A percentile compares a stretch with the other conserved stretches of the same genome.
Conservation (phyloP, 1,140 invertebrate species). For the Bombus sylvicola region DNA sequence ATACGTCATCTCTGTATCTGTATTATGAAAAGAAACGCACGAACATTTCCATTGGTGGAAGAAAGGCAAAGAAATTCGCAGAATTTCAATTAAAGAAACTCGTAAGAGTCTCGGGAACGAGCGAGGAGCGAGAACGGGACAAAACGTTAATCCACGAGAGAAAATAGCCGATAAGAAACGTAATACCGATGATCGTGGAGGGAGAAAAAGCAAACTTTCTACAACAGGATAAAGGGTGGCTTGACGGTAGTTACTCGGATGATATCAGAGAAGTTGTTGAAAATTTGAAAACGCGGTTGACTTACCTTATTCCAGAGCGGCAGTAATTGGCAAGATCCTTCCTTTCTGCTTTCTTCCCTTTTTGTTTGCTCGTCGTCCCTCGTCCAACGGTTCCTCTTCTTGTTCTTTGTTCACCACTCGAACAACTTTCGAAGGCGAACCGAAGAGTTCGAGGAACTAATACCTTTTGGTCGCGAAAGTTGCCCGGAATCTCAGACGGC, state of each 20-base stretch:
- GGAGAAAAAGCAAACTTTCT: not conserved
- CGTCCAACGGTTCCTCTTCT: conserved; percentile 29
- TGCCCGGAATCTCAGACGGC: conserved; percentile 16
- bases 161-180: not conserved
- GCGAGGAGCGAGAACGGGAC: not conserved
- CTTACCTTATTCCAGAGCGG: conserved; percentile 52
- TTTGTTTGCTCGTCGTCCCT: conserved; percentile 39
- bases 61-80: not conserved
- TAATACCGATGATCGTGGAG: not conserved
- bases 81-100: conserved; percentile 10
- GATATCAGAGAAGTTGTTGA: not conserved
- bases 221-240: not conserved
- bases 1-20: no score
- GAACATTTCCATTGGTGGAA: no score
- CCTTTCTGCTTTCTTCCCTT: conserved; percentile 48
- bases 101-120: not conserved
- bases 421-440: conserved; percentile 20
- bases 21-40: not conserved
- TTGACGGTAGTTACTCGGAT: not conserved
- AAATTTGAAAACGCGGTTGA: conserved; percentile 21
- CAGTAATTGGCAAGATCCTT: conserved; percentile 50
- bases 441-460: conserved; percentile 29
- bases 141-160: not conserved
- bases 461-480: not conserved
- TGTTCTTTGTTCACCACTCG: conserved; percentile 34